Base-by-base conservation (phyloP, 2,113 vertebrate species). In the Engraulis encrasicolus region DNA sequence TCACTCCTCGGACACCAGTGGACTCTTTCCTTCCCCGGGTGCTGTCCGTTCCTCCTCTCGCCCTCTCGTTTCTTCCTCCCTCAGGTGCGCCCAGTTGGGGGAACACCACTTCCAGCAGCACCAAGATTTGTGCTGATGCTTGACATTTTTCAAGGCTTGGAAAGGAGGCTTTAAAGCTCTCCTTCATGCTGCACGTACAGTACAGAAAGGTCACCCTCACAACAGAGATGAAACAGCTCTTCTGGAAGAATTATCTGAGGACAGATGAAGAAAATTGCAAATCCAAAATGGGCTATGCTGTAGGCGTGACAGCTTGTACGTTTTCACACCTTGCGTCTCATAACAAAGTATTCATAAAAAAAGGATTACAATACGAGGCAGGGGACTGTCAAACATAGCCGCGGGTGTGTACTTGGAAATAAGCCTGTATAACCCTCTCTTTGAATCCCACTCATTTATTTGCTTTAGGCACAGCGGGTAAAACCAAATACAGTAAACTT, bases 1-100 rank as follows among this genome's bases (percentile, higher is more conserved):
- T 90, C 88, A 88, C 85, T 83, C 85, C 86, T 36, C 23, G 84
- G 87, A 89, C 36, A 58, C 83, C 89, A 85, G 87, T 83, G 86
- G 83, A 87, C 87, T 84, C 81, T 34, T 61, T 5, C 80, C 37
- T 45, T 45, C 40, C 80, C 40, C 77, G 50, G 34, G 20, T 34
- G 50, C 71, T 20, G n/a, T 38, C 50, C 9, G 37, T 50, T 50
- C n/a, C 19, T 81, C 27, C 20, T 18, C 37, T 58, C 79, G 36
- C 36, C 61, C 15, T 12, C 15, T 9, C 11, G 19, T 18, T 81
- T 50, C 34, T 0, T 45, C 81, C 50, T 18, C 83, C 54, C 40
- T 66, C 58, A 2, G 27, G 58, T 66, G 7, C 58, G 2, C 58
- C 27, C 58, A 27, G 58, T 66, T 11, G 58, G 58, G 58, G 19